Conservation (phyloP, 2,113 vertebrate species). For the Phylloscopus trochilus region DNA sequence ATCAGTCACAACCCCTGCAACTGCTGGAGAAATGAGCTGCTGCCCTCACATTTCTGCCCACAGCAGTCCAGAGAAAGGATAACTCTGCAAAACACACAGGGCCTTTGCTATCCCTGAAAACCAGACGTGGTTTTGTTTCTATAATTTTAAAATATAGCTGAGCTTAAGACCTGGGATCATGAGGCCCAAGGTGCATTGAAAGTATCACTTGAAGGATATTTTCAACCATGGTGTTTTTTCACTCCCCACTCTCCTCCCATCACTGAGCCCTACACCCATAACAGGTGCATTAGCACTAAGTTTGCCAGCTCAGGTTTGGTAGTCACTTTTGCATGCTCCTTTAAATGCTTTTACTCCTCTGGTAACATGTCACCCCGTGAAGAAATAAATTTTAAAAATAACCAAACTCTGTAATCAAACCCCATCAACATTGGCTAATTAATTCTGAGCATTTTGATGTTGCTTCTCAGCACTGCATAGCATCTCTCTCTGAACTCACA, state of each 20-base stretch:
- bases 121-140: rapidly evolving
- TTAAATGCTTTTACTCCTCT: not conserved
- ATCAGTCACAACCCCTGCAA: not conserved
- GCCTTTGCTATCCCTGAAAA: not conserved
- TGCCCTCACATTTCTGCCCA: not conserved
- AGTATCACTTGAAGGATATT: not conserved
- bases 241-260: not conserved
- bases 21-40: not conserved
- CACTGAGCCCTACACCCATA: not conserved
- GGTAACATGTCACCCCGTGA: not conserved
- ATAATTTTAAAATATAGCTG: not conserved
- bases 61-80: not conserved
- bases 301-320: not conserved
- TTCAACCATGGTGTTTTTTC: not conserved
- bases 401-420: not conserved
- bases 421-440: not conserved
- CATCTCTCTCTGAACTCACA: not conserved
- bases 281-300: not conserved
- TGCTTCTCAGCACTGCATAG: not conserved
- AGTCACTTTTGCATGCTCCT: not conserved
- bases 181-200: not conserved
- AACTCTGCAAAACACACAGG: not conserved
- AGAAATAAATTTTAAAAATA: not conserved
- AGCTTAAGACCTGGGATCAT: not conserved
- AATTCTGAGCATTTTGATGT: not conserved